A percentile compares a stretch with the other conserved stretches of the same genome.
Evolutionary conservation across 2,113 vertebrate species (phyloP).

Genomic region (Corynorhinus townsendii): DNA sequence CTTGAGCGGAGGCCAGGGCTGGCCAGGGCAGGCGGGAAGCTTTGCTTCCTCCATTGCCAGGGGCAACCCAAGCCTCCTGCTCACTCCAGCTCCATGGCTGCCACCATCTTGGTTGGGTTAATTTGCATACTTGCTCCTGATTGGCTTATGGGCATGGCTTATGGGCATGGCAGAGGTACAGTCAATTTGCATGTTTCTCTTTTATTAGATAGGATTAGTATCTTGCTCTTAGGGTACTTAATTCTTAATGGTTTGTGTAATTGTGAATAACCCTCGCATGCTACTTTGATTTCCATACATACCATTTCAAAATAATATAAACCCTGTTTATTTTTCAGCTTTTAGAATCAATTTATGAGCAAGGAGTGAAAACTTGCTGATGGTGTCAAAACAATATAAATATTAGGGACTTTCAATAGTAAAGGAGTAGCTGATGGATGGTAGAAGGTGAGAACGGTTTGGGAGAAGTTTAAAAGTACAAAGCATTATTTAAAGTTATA

Average conservation of each 20-base stretch:
- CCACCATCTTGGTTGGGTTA: too few relatives aligned
- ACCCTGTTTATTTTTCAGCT: not conserved
- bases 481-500: not conserved
- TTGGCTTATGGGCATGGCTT: too few relatives aligned
- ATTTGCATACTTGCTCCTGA: too few relatives aligned
- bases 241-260: not conserved
- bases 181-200: too few relatives aligned
- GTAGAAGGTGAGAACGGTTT: not conserved
- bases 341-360: not conserved
- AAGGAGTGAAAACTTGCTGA: not conserved
- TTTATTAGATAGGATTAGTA: too few relatives aligned
- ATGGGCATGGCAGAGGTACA: too few relatives aligned
- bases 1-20: too few relatives aligned
- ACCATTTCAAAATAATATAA: not conserved
- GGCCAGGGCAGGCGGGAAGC: too few relatives aligned
- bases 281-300: not conserved
- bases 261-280: not conserved
- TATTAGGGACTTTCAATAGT: not conserved
- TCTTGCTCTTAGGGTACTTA: not conserved
- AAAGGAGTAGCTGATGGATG: not conserved
- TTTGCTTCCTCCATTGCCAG: too few relatives aligned
- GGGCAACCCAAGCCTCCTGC: too few relatives aligned
- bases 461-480: not conserved
- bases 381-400: not conserved
- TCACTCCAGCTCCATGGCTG: too few relatives aligned